Conservation (phyloP, 2,113 vertebrate species). For the Toxotes jaculatrix region DNA sequence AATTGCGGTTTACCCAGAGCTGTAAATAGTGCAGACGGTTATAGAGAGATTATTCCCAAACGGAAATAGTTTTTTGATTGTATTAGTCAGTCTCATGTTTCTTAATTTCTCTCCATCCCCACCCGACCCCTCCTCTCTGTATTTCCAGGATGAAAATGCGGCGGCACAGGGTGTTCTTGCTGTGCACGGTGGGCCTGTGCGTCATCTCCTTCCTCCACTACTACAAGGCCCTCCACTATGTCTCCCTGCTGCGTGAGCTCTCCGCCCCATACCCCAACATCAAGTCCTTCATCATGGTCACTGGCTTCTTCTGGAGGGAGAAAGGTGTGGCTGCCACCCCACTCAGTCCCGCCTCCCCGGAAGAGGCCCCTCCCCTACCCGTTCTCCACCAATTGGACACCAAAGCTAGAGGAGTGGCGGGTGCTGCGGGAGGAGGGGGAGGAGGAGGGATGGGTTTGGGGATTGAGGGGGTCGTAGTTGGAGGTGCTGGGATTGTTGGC, state of each 20-base stretch:
- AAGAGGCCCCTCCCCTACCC: constrained; percentile 84
- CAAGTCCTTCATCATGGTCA: constrained; percentile 93
- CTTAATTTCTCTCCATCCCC: not conserved
- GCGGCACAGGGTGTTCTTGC: constrained; percentile 98
- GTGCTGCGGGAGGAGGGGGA: constrained; percentile 37
- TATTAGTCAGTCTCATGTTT: not conserved
- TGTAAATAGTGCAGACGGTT: not conserved
- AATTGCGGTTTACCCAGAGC: not conserved
- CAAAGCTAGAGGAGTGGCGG: constrained; percentile 75
- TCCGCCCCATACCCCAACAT: constrained; percentile 97
- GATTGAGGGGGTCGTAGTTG: not conserved
- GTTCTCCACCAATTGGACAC: constrained; percentile 81
- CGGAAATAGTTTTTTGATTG: constrained; percentile 20
- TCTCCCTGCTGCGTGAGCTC: constrained; percentile 95
- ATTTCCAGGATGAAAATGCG: constrained; percentile 97
- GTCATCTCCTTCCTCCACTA: constrained; percentile 99
- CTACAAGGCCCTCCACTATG: constrained; percentile 98
- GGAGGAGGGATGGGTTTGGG: constrained; percentile 19
- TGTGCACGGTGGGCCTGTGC: constrained; percentile 98
- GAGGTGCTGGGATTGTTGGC: constrained; percentile 70
- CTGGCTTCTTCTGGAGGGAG: constrained; percentile 94
- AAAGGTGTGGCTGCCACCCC: constrained; percentile 87
- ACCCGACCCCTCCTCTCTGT: not conserved
- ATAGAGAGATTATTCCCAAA: constrained; percentile 4
- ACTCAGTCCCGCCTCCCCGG: constrained; percentile 87